Evolutionary conservation across 2,888 invertebrate species (phyloP), one percentile per base, ranked within the genome.

Genomic region (Ochlodes sylvanus): DNA sequence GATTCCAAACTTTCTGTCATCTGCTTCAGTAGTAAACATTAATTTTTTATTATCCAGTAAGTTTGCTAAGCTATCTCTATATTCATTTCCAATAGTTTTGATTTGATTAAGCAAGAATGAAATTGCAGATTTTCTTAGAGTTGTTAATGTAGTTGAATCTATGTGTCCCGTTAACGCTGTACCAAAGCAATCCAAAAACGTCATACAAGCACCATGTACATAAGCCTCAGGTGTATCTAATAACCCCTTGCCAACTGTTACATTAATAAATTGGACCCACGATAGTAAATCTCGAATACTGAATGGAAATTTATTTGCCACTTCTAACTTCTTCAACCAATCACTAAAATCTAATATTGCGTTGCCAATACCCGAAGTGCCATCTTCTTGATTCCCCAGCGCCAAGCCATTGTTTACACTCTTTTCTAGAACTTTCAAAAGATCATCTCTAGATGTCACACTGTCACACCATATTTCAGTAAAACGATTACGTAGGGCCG

Each of bases 401-500:
- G 92, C 90, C 47, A 96, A 90, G 0, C 94, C 94, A 64, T 85
- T 80, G 62, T 83, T 84, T 50, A 98, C 92, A 84, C 98, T 98
- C 79, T 97, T 97, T 78, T 96, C 95, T 34, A 98, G 95, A 69
- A 99, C 98, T 64, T 94, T 91, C 14, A 96, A 88, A 50, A 98
- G 92, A 87, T 99, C 99, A 14, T 95, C 93, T 63, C 95, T 92
- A 27, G 95, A 94, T 15, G 95, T 95, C 10, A 96, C 96, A 61
- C 95, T 95, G 67, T 97, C 97, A 81, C 99, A 99, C 99, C 99
- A 99, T 81, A 99, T 98, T 93, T 99, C 99, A 0, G 99, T 99
- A 79, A 99, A 98, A 58, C 99, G 95, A 93, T 99, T 99, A 62
- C 99, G 94, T 61, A 99, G 90, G 0, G 99, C 99, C 0, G 99